Base-by-base conservation (phyloP, 2,888 invertebrate species). In the Mylabris sibirica region DNA sequence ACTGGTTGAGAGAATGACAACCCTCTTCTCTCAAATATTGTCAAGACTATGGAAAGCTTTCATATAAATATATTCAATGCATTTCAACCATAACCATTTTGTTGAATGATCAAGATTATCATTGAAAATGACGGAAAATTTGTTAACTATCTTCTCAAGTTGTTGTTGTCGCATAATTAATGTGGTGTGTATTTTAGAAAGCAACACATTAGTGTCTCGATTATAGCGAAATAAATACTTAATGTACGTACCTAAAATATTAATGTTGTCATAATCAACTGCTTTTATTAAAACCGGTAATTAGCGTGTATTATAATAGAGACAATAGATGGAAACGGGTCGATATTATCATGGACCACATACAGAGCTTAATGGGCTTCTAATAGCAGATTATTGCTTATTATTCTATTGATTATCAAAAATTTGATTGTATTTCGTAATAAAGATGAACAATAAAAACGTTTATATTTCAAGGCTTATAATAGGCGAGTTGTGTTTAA, bases 261-360 rank as follows among this genome's bases (percentile, higher is more conserved):
- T 77, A 77, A 77, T 76, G 77, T 72, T 68, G 72, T 72, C 72
- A 75, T 76, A 76, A 77, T 77, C 75, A 30, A 30, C 72, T 73
- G 73, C 72, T 74, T 77, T 76, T 75, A 75, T 75, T 74, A 71
- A 66, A 64, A 69, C 67, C 53, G 44, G 68, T 77, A 74, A 77
- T 77, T 77, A 75, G 72, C 71, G 70, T 69, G 67, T 65, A 67
- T 49, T 69, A 65, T 64, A 69, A 63, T 62, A 66, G 66, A 68
- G 64, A 72, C 72, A 72, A 70, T 70, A 62, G 66, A 59, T 57
- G 12, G 14, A 57, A 24, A 12, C 17, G 63, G 72, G 63, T 70
- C 67, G 70, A 70, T 72, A 67, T 61, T 68, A 66, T 63, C 57
- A 62, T 35, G 57, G 61, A 63, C 63, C 24, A 60, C 63, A 30